Evolutionary conservation across 2,888 invertebrate genomes (phyloP).

Genomic region (Calameuta filiformis): DNA sequence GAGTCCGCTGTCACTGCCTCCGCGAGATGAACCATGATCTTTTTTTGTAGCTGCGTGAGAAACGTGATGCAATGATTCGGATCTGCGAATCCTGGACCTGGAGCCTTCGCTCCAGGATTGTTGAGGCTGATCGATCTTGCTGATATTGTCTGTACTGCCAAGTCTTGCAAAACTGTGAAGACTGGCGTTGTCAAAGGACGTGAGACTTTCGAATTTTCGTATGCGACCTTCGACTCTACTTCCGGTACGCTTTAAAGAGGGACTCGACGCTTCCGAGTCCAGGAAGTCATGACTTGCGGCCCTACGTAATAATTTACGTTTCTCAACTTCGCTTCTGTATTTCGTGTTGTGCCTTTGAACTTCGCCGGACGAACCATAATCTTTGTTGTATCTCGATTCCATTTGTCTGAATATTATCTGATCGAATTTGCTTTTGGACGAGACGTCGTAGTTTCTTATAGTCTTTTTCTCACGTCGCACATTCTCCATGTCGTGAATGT

Average conservation of each 20-base stretch:
- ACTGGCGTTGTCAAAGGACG: slow-evolving; percentile 53
- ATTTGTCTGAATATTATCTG: slow-evolving; percentile 7
- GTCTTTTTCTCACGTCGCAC: slow-evolving; percentile 20
- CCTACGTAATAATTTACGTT: slow-evolving; percentile 51
- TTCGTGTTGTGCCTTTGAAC: slow-evolving; percentile 39
- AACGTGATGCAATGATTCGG: slow-evolving; percentile 60
- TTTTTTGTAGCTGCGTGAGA: slow-evolving; percentile 26
- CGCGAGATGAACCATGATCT: slow-evolving; percentile 45
- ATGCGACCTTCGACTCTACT: slow-evolving; percentile 55
- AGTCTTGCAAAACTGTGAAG: slow-evolving; percentile 40
- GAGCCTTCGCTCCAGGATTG: not conserved
- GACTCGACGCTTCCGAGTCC: slow-evolving; percentile 47
- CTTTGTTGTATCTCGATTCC: not conserved
- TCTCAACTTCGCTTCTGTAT: slow-evolving; percentile 51
- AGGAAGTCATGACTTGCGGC: slow-evolving; percentile 58
- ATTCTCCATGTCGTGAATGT: not conserved
- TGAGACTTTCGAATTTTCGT: slow-evolving; percentile 60
- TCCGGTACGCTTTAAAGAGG: slow-evolving; percentile 41
- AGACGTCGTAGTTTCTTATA: slow-evolving; percentile 30
- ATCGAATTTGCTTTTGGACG: slow-evolving; percentile 8
- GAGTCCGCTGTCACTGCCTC: slow-evolving; percentile 65
- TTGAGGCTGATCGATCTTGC: not conserved
- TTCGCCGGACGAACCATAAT: not conserved
- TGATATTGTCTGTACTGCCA: slow-evolving; percentile 18
- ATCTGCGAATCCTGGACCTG: slow-evolving; percentile 47